Conservation (phyloP, 2,113 vertebrate species). For the Barnardius zonarius region DNA sequence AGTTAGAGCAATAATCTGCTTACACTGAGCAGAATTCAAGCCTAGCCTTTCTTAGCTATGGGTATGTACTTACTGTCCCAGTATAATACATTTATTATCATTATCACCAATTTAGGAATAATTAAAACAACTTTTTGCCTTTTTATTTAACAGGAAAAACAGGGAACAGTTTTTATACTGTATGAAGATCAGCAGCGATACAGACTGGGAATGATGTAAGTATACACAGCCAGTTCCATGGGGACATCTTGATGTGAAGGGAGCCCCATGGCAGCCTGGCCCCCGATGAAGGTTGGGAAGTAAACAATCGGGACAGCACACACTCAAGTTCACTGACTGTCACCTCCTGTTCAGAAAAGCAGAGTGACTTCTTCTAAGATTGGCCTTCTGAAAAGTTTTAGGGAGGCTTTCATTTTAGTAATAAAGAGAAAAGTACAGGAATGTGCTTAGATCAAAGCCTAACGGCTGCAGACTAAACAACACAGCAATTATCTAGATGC, state of each 20-base stretch:
- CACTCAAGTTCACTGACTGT: neutral
- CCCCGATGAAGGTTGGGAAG: neutral
- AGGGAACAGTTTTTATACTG: constrained; percentile 76
- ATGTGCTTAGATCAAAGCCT: neutral
- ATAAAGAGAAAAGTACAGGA: neutral
- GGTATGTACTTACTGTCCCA: neutral
- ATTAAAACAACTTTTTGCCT: neutral
- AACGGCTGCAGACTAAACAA: neutral
- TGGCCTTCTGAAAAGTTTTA: neutral
- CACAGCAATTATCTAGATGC: neutral
- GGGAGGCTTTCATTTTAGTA: neutral
- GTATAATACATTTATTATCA: neutral
- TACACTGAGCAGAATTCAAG: neutral
- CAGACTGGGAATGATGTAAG: constrained; percentile 79
- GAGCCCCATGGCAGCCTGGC: neutral
- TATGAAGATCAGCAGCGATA: constrained; percentile 71
- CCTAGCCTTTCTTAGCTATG: neutral
- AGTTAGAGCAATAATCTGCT: neutral
- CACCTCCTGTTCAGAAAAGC: neutral
- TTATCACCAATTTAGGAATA: neutral
- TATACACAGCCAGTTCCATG: neutral
- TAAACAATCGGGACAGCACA: neutral
- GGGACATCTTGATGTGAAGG: neutral
- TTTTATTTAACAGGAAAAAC: constrained; percentile 69
- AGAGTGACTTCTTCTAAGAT: no score